These are phyloP conservation scores for Isurus oxyrinchus DNA, from an alignment of 2,113 vertebrate species.

Conservation along the genomic window DNA sequence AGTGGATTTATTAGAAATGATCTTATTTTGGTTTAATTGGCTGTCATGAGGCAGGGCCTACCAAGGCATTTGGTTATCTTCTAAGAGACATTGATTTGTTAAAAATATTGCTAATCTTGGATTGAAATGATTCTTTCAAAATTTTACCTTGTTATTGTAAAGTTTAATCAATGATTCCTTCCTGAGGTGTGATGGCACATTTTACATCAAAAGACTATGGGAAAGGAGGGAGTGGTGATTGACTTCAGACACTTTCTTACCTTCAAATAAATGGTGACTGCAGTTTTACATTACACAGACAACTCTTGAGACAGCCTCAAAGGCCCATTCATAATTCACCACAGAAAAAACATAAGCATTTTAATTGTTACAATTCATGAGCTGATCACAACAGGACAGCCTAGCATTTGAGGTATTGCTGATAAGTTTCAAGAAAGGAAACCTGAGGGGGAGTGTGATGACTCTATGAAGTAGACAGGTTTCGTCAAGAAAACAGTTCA, in stretches of 20 bases:
- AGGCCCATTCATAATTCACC: neutral
- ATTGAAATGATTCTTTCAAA: neutral
- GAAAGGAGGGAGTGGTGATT: neutral
- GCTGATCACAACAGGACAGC: neutral
- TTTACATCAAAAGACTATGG: neutral
- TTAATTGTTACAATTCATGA: neutral
- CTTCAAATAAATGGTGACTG: neutral
- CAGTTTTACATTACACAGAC: neutral
- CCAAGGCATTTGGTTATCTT: neutral
- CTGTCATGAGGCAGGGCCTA: neutral
- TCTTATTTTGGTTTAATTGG: neutral
- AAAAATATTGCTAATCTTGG: neutral
- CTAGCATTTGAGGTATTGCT: neutral
- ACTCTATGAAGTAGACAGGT: too few species aligned
- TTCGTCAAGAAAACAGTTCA: too few species aligned
- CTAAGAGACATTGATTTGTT: neutral
- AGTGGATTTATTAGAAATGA: neutral
- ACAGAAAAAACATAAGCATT: neutral
- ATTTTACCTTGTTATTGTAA: neutral
- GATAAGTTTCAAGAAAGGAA: neutral
- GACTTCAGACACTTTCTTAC: neutral
- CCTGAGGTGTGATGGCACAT: neutral
- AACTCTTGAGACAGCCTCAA: neutral
- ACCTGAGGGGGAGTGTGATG: too few species aligned
- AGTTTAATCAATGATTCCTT: neutral